phyloP scores from a whole-genome alignment of 2,888 invertebrate genomes.

The Cabera pusaria region DNA sequence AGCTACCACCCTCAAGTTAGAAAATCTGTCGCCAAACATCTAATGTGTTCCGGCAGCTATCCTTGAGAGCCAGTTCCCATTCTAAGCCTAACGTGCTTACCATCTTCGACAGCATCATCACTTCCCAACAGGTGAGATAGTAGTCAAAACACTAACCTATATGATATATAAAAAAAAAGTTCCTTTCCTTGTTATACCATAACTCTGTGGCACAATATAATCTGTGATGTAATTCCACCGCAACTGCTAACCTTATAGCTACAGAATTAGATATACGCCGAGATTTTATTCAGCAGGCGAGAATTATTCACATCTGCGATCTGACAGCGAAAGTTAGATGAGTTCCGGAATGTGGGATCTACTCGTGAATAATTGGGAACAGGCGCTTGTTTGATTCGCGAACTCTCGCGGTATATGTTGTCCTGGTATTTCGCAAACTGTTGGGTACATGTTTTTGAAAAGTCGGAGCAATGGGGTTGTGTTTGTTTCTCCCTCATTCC shows the following conservation, averaged over 20 bases:
- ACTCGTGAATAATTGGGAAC: constrained; percentile 55
- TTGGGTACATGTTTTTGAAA: background rate
- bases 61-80: too few species aligned
- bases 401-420: constrained; percentile 17
- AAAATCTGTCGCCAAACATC: too few species aligned
- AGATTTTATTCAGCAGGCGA: constrained; percentile 20
- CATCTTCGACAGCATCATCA: too few species aligned
- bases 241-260: background rate
- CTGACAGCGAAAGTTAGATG: constrained; percentile 58
- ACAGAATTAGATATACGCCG: constrained; percentile 7
- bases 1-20: too few species aligned
- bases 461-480: background rate
- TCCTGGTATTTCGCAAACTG: constrained; percentile 11
- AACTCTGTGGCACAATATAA: too few species aligned
- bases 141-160: too few species aligned
- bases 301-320: constrained; percentile 51
- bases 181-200: too few species aligned
- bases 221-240: too few species aligned
- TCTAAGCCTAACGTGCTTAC: too few species aligned
- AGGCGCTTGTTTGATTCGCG: constrained; percentile 35
- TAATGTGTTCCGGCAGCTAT: too few species aligned
- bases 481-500: constrained; percentile 1
- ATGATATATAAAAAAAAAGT: too few species aligned
- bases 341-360: constrained; percentile 50
- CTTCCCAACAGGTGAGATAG: too few species aligned